Conservation (phyloP, 2,888 invertebrate species). For the Chirona hameri region DNA sequence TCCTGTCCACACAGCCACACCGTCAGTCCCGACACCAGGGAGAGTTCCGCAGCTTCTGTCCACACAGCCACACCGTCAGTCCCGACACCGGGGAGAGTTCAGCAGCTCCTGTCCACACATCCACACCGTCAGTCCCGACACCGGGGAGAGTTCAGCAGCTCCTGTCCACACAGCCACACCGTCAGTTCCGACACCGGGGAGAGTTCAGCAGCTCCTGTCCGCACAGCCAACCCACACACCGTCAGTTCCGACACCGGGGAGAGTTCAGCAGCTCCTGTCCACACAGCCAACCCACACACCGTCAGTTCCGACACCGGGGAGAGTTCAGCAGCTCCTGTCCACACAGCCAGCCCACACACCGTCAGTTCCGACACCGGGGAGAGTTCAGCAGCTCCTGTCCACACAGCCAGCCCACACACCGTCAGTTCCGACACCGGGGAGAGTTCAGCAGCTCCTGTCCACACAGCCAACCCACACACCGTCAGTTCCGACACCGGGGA, state of each 20-base stretch:
- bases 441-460: not conserved
- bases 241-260: not conserved
- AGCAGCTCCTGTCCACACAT: not conserved
- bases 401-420: too few species aligned
- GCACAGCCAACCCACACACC: too few species aligned
- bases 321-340: not conserved
- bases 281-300: too few species aligned
- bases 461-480: too few species aligned
- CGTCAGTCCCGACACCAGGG: not conserved
- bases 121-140: not conserved
- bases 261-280: not conserved
- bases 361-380: not conserved
- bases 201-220: not conserved
- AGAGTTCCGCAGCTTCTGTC: not conserved
- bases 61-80: not conserved
- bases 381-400: not conserved
- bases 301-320: not conserved
- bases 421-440: not conserved
- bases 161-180: not conserved
- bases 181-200: not conserved
- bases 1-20: not conserved
- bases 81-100: not conserved
- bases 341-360: too few species aligned
- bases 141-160: not conserved
- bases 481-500: not conserved